Percentiles rank a stretch among this genome's conserved stretches.
Conservation (phyloP, 2,797 vertebrate genomes). For the Cyclura pinguis region DNA sequence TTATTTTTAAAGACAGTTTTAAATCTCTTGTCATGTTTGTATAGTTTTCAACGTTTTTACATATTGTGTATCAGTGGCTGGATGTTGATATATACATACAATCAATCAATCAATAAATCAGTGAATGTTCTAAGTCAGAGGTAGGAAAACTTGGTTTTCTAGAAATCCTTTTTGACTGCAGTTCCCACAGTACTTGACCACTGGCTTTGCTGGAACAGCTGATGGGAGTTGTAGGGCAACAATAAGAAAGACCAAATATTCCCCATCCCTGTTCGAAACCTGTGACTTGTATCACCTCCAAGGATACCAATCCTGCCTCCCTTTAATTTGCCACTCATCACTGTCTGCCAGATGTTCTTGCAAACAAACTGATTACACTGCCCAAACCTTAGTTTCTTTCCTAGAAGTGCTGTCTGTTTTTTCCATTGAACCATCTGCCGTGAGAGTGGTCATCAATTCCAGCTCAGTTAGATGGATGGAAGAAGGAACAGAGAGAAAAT, state of each 20-base stretch:
- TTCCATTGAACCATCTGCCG: background rate
- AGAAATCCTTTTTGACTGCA: background rate
- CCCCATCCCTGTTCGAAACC: background rate
- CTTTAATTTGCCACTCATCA: background rate
- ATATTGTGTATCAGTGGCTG: too few species aligned
- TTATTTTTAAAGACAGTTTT: too few species aligned
- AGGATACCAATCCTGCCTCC: too few species aligned
- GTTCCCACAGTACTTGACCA: background rate
- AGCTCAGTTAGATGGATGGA: background rate
- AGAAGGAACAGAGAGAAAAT: background rate
- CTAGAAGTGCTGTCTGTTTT: background rate
- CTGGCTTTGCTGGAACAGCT: background rate
- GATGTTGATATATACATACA: too few species aligned
- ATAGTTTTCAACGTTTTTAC: too few species aligned
- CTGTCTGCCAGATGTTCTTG: background rate
- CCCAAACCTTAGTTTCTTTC: background rate
- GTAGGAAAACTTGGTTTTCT: too few species aligned
- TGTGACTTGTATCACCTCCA: background rate
- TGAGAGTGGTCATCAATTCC: background rate
- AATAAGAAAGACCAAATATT: background rate
- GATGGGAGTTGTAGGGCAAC: background rate
- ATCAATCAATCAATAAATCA: too few species aligned
- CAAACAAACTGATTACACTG: background rate
- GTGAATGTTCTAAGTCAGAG: too few species aligned
- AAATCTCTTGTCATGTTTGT: too few species aligned